Conservation (phyloP, 2,888 invertebrate genomes). For the Pachymerium ferrugineum region DNA sequence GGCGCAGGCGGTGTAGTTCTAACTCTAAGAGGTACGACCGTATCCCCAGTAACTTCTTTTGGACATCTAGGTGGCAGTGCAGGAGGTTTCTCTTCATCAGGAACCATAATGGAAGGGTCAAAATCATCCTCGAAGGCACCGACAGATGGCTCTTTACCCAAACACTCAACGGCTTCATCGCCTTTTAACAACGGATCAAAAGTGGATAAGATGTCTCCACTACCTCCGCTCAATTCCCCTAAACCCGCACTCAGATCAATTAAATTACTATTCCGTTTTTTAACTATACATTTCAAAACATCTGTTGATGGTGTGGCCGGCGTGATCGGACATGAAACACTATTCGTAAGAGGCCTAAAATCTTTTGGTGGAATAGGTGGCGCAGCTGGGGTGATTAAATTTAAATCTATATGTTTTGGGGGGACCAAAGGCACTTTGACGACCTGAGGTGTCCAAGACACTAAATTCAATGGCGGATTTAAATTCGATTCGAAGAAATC, state of each 20-base stretch:
- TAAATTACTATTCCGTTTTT: slow-evolving; percentile 33
- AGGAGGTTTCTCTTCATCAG: background rate
- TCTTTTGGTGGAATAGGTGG: background rate
- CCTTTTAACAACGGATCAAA: slow-evolving; percentile 66
- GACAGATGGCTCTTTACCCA: background rate
- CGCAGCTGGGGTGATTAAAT: background rate
- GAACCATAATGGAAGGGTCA: background rate
- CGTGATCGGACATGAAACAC: slow-evolving; percentile 29
- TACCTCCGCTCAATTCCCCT: background rate
- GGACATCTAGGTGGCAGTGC: background rate
- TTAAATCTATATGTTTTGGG: background rate
- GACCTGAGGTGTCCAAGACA: background rate
- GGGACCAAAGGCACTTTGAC: background rate
- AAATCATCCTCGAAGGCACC: slow-evolving; percentile 5
- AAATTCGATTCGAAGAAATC: background rate
- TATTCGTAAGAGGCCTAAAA: background rate
- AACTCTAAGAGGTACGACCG: background rate
- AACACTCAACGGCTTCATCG: background rate
- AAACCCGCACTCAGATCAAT: slow-evolving; percentile 30
- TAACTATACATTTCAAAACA: slow-evolving; percentile 31
- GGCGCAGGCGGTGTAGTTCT: background rate
- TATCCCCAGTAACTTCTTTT: background rate
- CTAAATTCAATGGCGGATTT: background rate
- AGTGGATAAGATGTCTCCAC: slow-evolving; percentile 68
- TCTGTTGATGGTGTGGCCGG: background rate